Percentiles rank a stretch among this genome's conserved stretches.
phyloP scores from a whole-genome alignment of 2,113 vertebrate species.

The Oophaga pumilio region DNA sequence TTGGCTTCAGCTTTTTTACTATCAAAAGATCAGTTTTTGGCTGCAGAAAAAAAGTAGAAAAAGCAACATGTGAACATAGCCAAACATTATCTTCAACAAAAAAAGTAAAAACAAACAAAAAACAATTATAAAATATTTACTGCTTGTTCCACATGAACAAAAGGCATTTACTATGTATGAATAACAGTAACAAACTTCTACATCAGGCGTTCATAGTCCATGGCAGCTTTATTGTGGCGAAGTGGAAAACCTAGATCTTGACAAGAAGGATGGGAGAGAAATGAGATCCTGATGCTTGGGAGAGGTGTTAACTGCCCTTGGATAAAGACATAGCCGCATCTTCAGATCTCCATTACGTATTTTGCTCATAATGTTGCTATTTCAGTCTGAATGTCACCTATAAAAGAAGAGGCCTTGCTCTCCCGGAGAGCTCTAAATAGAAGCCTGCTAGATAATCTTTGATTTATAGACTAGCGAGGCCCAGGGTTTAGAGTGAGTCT shows the following conservation, averaged over 20 bases:
- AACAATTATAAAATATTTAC: not conserved
- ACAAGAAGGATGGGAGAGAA: slow-evolving; percentile 52
- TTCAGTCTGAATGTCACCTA: slow-evolving; percentile 73
- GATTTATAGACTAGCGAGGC: slow-evolving; percentile 68
- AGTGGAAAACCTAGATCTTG: slow-evolving; percentile 49
- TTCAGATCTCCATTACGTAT: slow-evolving; percentile 72
- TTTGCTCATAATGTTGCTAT: slow-evolving; percentile 69
- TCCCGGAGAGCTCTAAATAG: slow-evolving; percentile 73
- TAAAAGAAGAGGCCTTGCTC: slow-evolving; percentile 69
- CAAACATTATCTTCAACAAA: not conserved
- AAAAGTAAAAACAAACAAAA: not conserved
- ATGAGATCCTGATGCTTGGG: slow-evolving; percentile 69
- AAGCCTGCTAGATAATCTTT: slow-evolving; percentile 69
- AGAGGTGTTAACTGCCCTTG: slow-evolving; percentile 74
- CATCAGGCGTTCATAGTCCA: not conserved
- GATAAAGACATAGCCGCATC: slow-evolving; percentile 75
- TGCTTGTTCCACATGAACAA: not conserved
- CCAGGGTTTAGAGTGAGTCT: slow-evolving; percentile 61
- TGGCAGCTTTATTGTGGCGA: slow-evolving; percentile 41
- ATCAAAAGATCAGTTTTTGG: no score
- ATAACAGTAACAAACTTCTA: not conserved
- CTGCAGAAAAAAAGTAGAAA: no score
- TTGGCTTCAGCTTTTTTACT: no score
- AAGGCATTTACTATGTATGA: not conserved
- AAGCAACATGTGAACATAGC: no score